Evolutionary conservation across 2,113 vertebrate species (phyloP), one percentile per base, ranked within the genome.

Genomic region (Calypte anna): DNA sequence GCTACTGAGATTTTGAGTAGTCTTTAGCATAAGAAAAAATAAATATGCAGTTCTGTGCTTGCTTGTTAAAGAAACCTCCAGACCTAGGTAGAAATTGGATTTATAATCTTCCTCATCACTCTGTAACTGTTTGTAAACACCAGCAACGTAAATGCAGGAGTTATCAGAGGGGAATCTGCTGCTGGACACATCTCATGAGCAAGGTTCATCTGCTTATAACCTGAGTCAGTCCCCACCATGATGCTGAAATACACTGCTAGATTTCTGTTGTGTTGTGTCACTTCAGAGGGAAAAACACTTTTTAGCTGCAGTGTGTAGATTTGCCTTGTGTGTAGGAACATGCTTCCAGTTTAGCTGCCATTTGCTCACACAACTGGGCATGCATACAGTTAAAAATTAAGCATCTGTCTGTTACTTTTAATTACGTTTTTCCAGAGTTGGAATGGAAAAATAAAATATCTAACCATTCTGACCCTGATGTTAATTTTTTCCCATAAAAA

Each of bases 401-500:
- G 7, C 38, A 43, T 53, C 58, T 75, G 69, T n/a, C 78, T 84
- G 30, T 84, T 88, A 48, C 51, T 92, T 93, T 92, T 95, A 96
- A 93, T 83, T 90, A 86, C 28, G 12, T 50, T 88, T 82, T 82
- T 75, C 61, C 53, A 73, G 74, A 76, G 36, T 31, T 79, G 82
- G 78, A 91, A 87, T 9, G 58, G 67, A 63, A 87, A 91, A 92
- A 88, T 25, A 82, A 94, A 88, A 66, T n/a, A 89, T 53, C 55
- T 55, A 54, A 25, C 9, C 7, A 4, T 86, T 85, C 54, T 91
- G 88, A 80, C 94, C 88, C 46, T 43, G 24, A 54, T 86, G 76
- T 91, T 94, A 94, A 92, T 95, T 88, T 79, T 94, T 96, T 61
- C 51, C 70, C 57, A 27, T 72, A 33, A 88, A 74, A 90, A 79